phyloP scores from a whole-genome alignment of 2,797 vertebrate species.

The Craterocephalus amniculus region DNA sequence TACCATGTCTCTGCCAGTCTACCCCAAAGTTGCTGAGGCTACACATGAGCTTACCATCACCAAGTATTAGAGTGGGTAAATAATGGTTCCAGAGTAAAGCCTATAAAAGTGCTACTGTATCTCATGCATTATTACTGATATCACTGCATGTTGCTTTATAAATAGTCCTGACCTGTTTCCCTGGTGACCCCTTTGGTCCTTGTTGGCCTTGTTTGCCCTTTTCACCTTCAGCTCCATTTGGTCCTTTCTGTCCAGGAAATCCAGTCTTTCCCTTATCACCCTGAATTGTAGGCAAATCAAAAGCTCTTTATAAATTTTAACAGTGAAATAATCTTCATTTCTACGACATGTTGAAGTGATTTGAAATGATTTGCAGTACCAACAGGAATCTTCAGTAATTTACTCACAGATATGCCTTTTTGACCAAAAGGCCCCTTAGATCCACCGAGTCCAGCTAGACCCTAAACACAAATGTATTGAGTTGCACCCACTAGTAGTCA shows the following conservation, averaged over 20 bases:
- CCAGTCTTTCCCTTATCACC: conserved; percentile 75
- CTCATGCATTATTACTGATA: not conserved
- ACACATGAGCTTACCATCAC: too few species aligned
- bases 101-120: too few species aligned
- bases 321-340: not conserved
- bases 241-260: conserved; percentile 62
- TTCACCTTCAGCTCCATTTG: conserved; percentile 72
- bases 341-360: not conserved
- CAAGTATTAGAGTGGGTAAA: too few species aligned
- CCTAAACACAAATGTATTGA: conserved; percentile 68
- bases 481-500: not conserved
- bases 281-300: conserved; percentile 56
- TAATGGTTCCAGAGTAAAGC: too few species aligned
- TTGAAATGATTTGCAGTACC: not conserved
- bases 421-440: conserved; percentile 59
- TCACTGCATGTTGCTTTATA: not conserved
- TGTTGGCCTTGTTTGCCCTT: conserved; percentile 66
- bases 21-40: too few species aligned
- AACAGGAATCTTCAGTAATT: not conserved
- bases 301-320: not conserved
- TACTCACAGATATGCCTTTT: conserved; percentile 77
- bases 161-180: conserved; percentile 69
- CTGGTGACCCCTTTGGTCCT: conserved; percentile 70
- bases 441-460: conserved; percentile 68
- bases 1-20: too few species aligned